phyloP scores from a whole-genome alignment of 2,888 invertebrate genomes.

The Melinaea marsaeus region DNA sequence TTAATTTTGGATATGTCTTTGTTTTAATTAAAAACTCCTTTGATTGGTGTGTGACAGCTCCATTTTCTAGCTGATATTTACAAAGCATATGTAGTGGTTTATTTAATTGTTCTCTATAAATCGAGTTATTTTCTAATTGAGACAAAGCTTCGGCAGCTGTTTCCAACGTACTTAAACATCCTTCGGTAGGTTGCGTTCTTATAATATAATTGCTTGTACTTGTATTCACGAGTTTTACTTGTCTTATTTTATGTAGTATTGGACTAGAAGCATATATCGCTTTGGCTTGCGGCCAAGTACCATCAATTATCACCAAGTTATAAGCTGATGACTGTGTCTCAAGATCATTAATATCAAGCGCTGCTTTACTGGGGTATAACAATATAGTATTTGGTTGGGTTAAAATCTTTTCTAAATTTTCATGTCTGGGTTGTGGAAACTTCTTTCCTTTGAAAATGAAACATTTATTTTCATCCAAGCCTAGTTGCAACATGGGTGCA shows the following conservation, averaged over 20 bases:
- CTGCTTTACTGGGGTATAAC: constrained; percentile 87
- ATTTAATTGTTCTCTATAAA: constrained; percentile 82
- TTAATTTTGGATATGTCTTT: constrained; percentile 86
- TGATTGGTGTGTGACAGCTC: constrained; percentile 95
- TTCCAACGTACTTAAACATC: constrained; percentile 93
- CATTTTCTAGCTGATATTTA: constrained; percentile 91
- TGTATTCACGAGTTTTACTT: constrained; percentile 87
- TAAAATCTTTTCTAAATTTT: constrained; percentile 82
- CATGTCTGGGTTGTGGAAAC: constrained; percentile 84
- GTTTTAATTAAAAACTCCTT: constrained; percentile 92
- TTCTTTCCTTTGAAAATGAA: constrained; percentile 88
- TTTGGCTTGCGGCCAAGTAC: constrained; percentile 97
- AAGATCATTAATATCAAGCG: constrained; percentile 81
- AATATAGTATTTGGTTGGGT: constrained; percentile 83
- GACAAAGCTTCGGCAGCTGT: constrained; percentile 89
- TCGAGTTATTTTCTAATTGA: constrained; percentile 83
- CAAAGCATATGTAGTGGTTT: constrained; percentile 90
- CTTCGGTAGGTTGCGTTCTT: constrained; percentile 94
- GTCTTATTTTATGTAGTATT: constrained; percentile 83
- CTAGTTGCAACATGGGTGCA: constrained; percentile 91
- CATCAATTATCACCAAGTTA: constrained; percentile 92
- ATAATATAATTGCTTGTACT: constrained; percentile 92
- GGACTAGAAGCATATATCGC: constrained; percentile 92
- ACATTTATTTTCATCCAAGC: constrained; percentile 86
- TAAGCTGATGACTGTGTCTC: constrained; percentile 74